Conservation (phyloP, 2,888 invertebrate genomes). For the Limulus polyphemus region DNA sequence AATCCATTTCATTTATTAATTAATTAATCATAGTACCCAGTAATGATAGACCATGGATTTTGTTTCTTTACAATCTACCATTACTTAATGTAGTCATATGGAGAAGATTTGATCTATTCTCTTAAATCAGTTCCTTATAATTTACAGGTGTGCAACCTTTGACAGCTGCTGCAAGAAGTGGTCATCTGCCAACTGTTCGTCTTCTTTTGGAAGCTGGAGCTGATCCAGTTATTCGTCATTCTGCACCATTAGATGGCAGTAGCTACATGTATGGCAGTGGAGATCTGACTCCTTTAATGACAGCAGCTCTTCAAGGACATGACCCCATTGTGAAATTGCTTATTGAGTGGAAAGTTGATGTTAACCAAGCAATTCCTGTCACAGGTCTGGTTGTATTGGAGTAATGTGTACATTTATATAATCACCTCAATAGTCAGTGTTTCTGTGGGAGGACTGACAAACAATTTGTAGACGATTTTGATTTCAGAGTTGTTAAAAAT, state of each 20-base stretch:
- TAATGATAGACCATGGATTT: too few species aligned
- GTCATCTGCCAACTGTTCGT: conserved; percentile 34
- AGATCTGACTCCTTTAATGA: conserved; percentile 35
- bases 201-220: conserved; percentile 34
- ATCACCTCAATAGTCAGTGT: too few species aligned
- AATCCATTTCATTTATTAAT: too few species aligned
- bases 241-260: conserved; percentile 9
- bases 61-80: too few species aligned
- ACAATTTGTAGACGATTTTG: too few species aligned
- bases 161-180: conserved; percentile 36
- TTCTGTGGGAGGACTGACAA: too few species aligned
- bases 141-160: conserved; percentile 27
- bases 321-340: conserved; percentile 35
- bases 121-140: neutral
- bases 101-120: too few species aligned
- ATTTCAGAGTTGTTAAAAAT: too few species aligned
- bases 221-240: conserved; percentile 6
- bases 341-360: conserved; percentile 34
- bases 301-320: conserved; percentile 36
- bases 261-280: conserved; percentile 30
- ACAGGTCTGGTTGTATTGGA: conserved; percentile 25
- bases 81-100: too few species aligned
- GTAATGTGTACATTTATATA: too few species aligned
- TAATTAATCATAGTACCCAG: too few species aligned
- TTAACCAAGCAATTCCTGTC: conserved; percentile 34